Percentiles rank a stretch among this genome's conserved stretches.
phyloP scores from a whole-genome alignment of 2,113 vertebrate species.

The Diglossa brunneiventris region DNA sequence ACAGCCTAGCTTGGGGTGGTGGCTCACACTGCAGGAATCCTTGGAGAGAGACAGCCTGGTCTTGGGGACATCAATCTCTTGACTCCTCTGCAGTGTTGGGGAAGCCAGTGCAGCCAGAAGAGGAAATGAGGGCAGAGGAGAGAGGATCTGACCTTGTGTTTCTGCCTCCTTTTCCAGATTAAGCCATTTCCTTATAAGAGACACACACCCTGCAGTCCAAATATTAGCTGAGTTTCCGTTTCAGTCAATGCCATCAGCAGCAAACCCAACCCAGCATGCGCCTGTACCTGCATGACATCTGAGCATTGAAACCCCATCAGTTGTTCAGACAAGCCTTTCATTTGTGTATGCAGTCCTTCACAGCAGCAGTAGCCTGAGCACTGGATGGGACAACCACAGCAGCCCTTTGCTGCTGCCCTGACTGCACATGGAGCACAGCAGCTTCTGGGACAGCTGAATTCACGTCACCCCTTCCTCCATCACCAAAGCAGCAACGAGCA shows the following conservation, averaged over 20 bases:
- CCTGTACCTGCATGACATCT: background rate
- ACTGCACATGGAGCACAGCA: background rate
- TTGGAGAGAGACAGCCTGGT: background rate
- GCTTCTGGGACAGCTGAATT: background rate
- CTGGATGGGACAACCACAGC: background rate
- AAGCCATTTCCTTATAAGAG: slow-evolving; percentile 11
- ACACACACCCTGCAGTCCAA: slow-evolving; percentile 40
- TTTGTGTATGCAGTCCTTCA: background rate
- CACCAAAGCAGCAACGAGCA: background rate
- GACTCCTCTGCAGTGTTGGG: background rate
- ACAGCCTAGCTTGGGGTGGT: background rate
- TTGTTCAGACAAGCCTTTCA: background rate
- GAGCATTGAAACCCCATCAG: background rate
- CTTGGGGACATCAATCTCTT: background rate
- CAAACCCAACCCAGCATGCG: background rate
- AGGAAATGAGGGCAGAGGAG: slow-evolving; percentile 30
- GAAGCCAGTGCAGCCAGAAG: background rate
- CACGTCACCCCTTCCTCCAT: background rate
- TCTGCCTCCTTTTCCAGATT: slow-evolving; percentile 37
- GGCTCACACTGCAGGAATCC: background rate
- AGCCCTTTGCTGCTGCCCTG: background rate
- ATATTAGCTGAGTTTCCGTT: slow-evolving; percentile 53
- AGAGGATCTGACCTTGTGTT: slow-evolving; percentile 30
- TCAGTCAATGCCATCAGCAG: background rate
- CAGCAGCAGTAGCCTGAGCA: background rate